Evolutionary conservation across 2,113 vertebrate genomes (phyloP).

Genomic region (Typhlomys cinereus): DNA sequence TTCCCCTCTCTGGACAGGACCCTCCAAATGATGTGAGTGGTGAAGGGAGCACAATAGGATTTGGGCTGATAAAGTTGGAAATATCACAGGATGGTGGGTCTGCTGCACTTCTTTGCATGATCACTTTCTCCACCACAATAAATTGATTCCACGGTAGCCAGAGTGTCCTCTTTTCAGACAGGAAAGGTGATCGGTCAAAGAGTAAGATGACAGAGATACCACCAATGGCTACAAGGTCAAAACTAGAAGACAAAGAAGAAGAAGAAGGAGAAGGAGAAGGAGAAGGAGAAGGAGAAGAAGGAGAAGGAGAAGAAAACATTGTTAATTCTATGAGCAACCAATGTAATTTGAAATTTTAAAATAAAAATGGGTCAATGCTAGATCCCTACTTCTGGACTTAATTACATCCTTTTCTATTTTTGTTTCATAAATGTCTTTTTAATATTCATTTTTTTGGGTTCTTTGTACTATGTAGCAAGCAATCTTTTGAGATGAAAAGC

Average conservation of each 20-base stretch:
- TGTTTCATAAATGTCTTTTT: conserved; percentile 37
- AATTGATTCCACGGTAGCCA: conserved; percentile 99
- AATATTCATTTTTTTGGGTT: not conserved
- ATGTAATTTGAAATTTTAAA: conserved; percentile 12
- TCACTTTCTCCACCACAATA: conserved; percentile 94
- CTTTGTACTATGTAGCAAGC: no score
- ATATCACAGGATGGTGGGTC: conserved; percentile 90
- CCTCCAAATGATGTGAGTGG: conserved; percentile 94
- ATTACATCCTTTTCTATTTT: not conserved
- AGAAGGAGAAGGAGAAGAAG: conserved; percentile 57
- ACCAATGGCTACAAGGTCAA: conserved; percentile 96
- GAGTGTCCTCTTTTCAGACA: conserved; percentile 92
- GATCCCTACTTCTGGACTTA: not conserved
- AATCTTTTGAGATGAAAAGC: not conserved
- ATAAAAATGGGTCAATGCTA: conserved; percentile 12
- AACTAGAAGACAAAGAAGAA: conserved; percentile 85
- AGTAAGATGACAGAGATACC: conserved; percentile 94
- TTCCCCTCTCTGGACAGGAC: conserved; percentile 94
- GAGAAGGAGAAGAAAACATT: not conserved
- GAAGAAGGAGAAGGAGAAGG: not conserved
- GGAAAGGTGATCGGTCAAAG: conserved; percentile 97
- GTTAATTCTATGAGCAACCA: conserved; percentile 39
- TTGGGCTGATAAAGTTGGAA: conserved; percentile 92
- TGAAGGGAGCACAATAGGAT: conserved; percentile 95
- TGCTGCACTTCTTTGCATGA: conserved; percentile 90